Evolutionary conservation across 2,113 vertebrate species (phyloP), one percentile per base, ranked within the genome.

Genomic region (Apistogramma diplotaenia): DNA sequence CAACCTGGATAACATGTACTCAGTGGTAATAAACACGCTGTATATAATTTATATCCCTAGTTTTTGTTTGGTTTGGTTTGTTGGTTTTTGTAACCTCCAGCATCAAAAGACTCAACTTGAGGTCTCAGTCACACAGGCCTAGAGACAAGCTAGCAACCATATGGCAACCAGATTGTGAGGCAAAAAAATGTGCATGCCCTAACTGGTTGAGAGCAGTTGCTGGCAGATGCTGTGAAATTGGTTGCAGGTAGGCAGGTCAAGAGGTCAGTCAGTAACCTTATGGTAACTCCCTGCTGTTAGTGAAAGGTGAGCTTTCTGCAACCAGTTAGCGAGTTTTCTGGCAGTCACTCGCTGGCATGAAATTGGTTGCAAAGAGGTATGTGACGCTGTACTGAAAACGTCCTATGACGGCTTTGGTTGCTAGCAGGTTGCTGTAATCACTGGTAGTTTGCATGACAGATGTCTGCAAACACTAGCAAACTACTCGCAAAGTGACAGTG

Each of bases 251-350:
- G 33, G 23, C 61, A 27, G 61, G 15, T 37, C 23, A 46, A 46
- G 43, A 67, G 37, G 37, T 0, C 0, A 2, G 23, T 67, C 23
- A 0, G 4, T 16, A 23, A 25, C 61, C 61, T 43, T 2, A 1
- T 62, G 60, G 60, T 0, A 62, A 65, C 35, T 43, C 13, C 35
- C 16, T 21, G 61, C 5, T 35, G 23, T 21, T 18, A 43, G 21
- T 15, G 37, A 46, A 27, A 46, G 37, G 8, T 40, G 37, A 13
- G 37, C 13, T 13, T 40, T 40, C 12, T 4, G 37, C 37, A 40
- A 40, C 3, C 11, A 40, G 3, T 40, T 40, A 13, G 37, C 11
- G 4, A 40, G 37, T 67, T 46, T 67, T 23, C 40, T 0, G 11
- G 16, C 0, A 7, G 62, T 46, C 27, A 12, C 23, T 46, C 27